phyloP scores from a whole-genome alignment of 2,888 invertebrate genomes.

The Baccha elongata region DNA sequence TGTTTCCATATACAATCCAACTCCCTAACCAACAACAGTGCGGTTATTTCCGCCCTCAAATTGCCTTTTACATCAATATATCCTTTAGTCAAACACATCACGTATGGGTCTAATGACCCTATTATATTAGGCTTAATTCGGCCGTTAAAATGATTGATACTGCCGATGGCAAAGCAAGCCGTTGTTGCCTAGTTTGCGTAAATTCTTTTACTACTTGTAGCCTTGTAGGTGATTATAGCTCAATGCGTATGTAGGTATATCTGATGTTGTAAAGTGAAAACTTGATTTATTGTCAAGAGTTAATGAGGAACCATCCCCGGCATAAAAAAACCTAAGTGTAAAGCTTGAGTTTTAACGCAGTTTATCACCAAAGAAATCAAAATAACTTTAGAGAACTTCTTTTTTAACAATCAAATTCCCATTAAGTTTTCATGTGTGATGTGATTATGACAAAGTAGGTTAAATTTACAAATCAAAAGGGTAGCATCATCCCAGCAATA shows the following conservation, averaged over 20 bases:
- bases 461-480: constrained; percentile 9
- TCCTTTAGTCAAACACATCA: constrained; percentile 42
- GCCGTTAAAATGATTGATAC: constrained; percentile 64
- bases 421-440: constrained; percentile 6
- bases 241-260: not conserved
- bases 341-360: not conserved
- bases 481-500: constrained; percentile 17
- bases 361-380: constrained; percentile 1
- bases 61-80: constrained; percentile 27
- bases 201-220: not conserved
- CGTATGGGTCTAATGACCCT: constrained; percentile 61
- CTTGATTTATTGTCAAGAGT: constrained; percentile 14
- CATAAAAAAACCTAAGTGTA: not conserved
- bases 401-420: constrained; percentile 21
- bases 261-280: constrained; percentile 25
- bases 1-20: not conserved
- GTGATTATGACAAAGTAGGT: not conserved
- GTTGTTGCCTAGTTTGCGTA: constrained; percentile 18
- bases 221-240: not conserved
- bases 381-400: not conserved
- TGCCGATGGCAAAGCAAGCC: not conserved
- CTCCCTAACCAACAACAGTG: constrained; percentile 9
- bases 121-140: constrained; percentile 54
- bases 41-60: not conserved
- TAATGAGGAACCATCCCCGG: not conserved